Conservation (phyloP, 2,113 vertebrate species). For the Myiagra hebetior region DNA sequence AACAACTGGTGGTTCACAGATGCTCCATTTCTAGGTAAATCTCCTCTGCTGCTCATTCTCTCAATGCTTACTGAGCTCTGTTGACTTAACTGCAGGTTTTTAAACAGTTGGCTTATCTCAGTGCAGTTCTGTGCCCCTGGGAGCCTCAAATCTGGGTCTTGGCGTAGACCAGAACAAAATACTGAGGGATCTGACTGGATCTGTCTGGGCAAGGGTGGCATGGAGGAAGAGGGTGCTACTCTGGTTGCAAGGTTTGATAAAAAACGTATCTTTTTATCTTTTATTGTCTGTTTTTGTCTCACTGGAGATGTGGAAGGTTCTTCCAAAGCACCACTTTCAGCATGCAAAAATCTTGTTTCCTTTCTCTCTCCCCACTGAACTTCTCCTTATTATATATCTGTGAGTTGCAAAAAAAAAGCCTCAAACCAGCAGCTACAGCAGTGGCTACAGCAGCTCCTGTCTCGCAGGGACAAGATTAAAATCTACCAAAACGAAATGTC, state of each 20-base stretch:
- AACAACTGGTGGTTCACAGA: not conserved
- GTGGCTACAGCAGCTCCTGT: not conserved
- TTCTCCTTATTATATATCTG: not conserved
- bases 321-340: not conserved
- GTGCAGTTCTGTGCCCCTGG: not conserved
- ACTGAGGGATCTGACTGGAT: not conserved
- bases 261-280: not conserved
- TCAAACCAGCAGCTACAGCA: not conserved
- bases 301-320: not conserved
- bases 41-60: not conserved
- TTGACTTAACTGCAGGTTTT: not conserved
- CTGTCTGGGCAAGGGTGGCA: accelerated
- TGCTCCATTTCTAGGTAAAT: not conserved
- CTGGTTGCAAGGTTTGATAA: not conserved
- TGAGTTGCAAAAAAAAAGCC: not conserved
- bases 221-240: not conserved
- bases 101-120: not conserved
- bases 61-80: not conserved
- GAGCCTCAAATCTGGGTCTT: not conserved
- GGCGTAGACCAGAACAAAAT: not conserved
- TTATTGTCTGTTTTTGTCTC: not conserved
- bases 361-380: not conserved
- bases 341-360: not conserved
- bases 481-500: not conserved
- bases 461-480: not conserved